A percentile compares a stretch with the other conserved stretches of the same genome.
These are phyloP conservation scores for Excalfactoria chinensis DNA, from an alignment of 2,113 vertebrate genomes.

Conservation along the genomic window DNA sequence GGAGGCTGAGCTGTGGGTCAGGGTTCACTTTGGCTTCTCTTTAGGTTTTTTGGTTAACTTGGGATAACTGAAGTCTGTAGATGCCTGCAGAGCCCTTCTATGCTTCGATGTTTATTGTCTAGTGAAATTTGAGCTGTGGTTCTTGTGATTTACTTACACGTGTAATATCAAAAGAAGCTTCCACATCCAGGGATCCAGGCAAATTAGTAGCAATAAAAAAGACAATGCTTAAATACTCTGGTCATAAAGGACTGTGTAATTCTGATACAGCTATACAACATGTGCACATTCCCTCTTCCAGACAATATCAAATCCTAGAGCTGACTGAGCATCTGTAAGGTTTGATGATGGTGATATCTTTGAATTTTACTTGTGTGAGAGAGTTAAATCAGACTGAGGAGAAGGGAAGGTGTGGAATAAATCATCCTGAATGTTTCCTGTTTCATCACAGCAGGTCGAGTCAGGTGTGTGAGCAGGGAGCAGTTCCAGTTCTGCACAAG, in stretches of 20 bases:
- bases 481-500: not conserved
- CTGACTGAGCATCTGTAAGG: not conserved
- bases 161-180: not conserved
- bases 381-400: not conserved
- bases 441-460: fast-evolving
- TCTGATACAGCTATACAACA: not conserved
- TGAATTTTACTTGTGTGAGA: not conserved
- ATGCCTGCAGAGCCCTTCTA: not conserved
- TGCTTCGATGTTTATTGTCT: not conserved
- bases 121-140: not conserved
- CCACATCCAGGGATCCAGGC: not conserved
- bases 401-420: not conserved
- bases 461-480: not conserved
- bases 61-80: not conserved
- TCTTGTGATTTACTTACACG: not conserved
- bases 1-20: not conserved
- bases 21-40: not conserved
- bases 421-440: not conserved
- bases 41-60: not conserved
- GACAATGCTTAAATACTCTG: not conserved
- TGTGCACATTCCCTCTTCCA: too few species aligned
- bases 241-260: fast-evolving
- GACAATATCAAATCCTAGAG: not conserved
- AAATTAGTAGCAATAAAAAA: not conserved
- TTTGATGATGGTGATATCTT: fast-evolving